phyloP scores from a whole-genome alignment of 2,113 vertebrate genomes.

The Dromiciops gliroides region DNA sequence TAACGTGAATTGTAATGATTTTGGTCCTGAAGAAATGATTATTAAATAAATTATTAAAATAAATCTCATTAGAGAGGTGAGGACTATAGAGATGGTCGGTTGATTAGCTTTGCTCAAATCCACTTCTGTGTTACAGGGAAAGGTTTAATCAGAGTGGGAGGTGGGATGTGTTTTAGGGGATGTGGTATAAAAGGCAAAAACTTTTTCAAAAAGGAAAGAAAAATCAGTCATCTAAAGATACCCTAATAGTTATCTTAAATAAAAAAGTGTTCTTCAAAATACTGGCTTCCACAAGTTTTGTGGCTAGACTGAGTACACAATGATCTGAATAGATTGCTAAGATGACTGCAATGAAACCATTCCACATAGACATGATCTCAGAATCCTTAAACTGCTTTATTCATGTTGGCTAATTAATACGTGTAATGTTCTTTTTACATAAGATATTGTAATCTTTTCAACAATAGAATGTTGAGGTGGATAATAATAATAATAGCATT shows the following conservation, averaged over 20 bases:
- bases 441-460: background rate
- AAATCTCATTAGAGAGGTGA: background rate
- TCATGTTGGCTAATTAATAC: background rate
- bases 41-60: background rate
- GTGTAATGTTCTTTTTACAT: background rate
- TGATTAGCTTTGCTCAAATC: background rate
- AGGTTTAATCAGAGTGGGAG: background rate
- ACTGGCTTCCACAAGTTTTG: background rate
- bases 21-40: background rate
- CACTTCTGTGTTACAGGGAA: background rate
- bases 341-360: background rate
- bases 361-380: background rate
- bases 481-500: background rate
- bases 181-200: background rate
- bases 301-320: background rate
- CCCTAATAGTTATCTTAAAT: background rate
- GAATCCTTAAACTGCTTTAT: background rate
- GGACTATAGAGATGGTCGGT: background rate
- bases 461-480: background rate
- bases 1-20: background rate
- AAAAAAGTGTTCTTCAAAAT: background rate
- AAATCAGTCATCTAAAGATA: background rate
- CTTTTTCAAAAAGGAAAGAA: background rate
- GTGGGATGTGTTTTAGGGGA: no score
- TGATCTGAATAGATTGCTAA: background rate